Evolutionary conservation across 1,140 invertebrate genomes (phyloP), one percentile per base, ranked within the genome.

Genomic region (Adoxophyes honmai): DNA sequence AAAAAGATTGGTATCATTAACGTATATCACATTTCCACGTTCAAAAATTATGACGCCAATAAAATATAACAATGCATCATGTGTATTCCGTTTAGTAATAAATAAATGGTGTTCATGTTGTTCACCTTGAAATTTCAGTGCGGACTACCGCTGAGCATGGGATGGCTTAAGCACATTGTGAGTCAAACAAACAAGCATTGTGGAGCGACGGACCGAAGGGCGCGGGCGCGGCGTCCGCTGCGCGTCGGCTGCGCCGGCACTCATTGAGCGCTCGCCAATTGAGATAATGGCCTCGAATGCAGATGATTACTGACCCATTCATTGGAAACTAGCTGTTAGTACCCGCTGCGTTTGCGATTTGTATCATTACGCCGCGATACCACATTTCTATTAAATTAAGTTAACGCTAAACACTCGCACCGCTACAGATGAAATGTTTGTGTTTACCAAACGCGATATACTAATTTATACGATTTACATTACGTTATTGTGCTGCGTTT

Each of bases 271-370:
- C 75, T 75, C 67, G 77, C 75, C 82, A 85, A 88, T 88, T 88
- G 81, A 88, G 75, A 83, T 88, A 88, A 88, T 88, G 62, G 71
- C 69, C 65, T 73, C 75, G 82, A 86, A 86, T 85, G 79, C 76
- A 85, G 69, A 84, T 86, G 75, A 86, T 86, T 86, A 87, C 81
- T 80, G 74, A 75, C 74, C 78, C 75, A 83, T 82, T 78, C 84
- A 82, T 81, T 79, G 78, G 65, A 78, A 84, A 79, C 78, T 79
- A 81, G 70, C 73, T 62, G 71, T 73, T 77, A 73, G 65, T 65
- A 60, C 54, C 48, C 44, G 51, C 59, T 73, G 51, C 60, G 57
- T 61, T 72, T 52, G 61, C 70, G 68, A 82, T 80, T 83, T 76
- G 75, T 75, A 75, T 66, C 62, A 80, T 77, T 75, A 69, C 59